Evolutionary conservation across 2,797 vertebrate species (phyloP).

Genomic region (Cossypha niveicapilla): DNA sequence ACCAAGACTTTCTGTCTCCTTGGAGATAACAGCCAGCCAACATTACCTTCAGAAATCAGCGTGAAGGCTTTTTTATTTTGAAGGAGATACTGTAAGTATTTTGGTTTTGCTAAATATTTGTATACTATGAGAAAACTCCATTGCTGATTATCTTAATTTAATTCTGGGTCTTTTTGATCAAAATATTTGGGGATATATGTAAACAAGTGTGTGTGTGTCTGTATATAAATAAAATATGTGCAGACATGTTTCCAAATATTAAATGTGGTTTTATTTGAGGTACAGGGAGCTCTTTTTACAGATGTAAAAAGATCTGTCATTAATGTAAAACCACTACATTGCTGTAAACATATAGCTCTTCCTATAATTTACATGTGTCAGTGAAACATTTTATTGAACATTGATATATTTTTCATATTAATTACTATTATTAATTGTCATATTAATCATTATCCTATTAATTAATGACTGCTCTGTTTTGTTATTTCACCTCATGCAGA

Average conservation of each 20-base stretch:
- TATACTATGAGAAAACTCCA: background rate
- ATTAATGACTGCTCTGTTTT: background rate
- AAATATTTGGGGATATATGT: background rate
- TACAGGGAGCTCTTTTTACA: too few relatives aligned
- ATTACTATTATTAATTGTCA: background rate
- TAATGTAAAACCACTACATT: background rate
- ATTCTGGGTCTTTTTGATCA: background rate
- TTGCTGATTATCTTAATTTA: background rate
- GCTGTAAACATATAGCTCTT: background rate
- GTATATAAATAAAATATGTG: background rate
- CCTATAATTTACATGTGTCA: background rate
- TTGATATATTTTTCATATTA: background rate
- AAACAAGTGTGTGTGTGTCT: background rate
- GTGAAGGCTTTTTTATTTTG: background rate
- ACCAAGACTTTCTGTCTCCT: background rate
- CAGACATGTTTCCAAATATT: background rate
- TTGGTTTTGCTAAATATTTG: background rate
- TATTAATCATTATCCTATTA: background rate
- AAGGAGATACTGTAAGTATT: conserved; percentile 24
- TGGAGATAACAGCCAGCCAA: background rate
- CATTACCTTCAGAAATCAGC: background rate
- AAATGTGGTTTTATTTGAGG: background rate
- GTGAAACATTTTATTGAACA: background rate
- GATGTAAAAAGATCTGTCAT: background rate
- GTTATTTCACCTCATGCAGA: background rate